These are phyloP conservation scores for Dendronephthya gigantea DNA, from an alignment of 64 coral and sea anemone genomes.

Conservation along the genomic window DNA sequence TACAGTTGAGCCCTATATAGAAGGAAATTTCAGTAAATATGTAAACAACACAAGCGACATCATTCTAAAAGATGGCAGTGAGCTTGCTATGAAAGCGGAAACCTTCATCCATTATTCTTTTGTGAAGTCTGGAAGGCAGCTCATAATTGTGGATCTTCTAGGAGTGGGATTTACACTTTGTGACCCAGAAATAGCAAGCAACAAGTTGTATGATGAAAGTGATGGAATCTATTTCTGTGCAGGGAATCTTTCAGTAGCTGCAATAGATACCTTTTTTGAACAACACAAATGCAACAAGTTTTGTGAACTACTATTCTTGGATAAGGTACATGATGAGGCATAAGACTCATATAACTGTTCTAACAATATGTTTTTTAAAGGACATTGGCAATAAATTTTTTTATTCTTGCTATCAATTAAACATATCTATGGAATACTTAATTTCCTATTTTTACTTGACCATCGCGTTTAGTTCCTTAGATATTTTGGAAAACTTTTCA, in stretches of 20 bases:
- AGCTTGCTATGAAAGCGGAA: background rate
- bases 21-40: background rate
- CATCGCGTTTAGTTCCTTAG: too few species aligned
- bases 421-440: too few species aligned
- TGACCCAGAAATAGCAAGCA: constrained; percentile 6
- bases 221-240: background rate
- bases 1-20: constrained; percentile 3
- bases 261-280: too few species aligned
- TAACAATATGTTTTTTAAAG: too few species aligned
- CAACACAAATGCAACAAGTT: constrained; percentile 6
- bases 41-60: background rate
- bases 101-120: background rate
- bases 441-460: too few species aligned
- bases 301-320: background rate
- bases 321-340: background rate
- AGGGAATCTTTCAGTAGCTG: too few species aligned
- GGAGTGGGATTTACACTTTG: background rate
- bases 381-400: too few species aligned
- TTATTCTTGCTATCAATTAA: too few species aligned
- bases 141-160: background rate
- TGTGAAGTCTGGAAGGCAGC: too few species aligned
- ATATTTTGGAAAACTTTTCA: too few species aligned
- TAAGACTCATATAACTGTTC: background rate
- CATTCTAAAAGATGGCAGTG: background rate
- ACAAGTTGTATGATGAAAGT: background rate